phyloP scores from a whole-genome alignment of 2,797 vertebrate species.

The Argentina silus region DNA sequence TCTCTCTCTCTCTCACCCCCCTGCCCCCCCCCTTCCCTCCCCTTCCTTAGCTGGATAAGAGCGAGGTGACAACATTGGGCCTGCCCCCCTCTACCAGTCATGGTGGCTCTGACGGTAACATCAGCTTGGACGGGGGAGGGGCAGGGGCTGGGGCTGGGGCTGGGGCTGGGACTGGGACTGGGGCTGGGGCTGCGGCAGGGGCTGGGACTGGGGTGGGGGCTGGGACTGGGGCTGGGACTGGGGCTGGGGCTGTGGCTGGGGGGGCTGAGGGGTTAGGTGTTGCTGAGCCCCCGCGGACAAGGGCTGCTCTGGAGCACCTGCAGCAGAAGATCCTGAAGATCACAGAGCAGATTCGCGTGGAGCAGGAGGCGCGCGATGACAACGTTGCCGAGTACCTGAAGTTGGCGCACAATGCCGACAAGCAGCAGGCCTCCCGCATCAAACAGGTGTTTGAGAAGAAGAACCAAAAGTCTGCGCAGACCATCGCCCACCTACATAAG shows the following conservation, averaged over 20 bases:
- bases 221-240: slow-evolving; percentile 61
- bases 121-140: slow-evolving; percentile 84
- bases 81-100: slow-evolving; percentile 85
- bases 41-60: slow-evolving; percentile 90
- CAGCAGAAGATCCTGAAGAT: slow-evolving; percentile 99
- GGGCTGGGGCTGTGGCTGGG: slow-evolving; percentile 57
- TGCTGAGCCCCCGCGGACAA: slow-evolving; percentile 88
- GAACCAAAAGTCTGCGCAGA: slow-evolving; percentile 98
- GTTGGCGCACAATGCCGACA: slow-evolving; percentile 96
- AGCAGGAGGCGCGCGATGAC: slow-evolving; percentile 96
- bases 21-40: background rate
- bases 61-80: slow-evolving; percentile 84
- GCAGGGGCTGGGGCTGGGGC: slow-evolving; percentile 59
- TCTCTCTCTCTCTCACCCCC: background rate
- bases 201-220: slow-evolving; percentile 70
- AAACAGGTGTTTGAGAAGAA: slow-evolving; percentile 99
- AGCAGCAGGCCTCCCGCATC: slow-evolving; percentile 94
- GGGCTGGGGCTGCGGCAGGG: slow-evolving; percentile 70
- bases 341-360: slow-evolving; percentile 97
- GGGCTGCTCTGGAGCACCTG: slow-evolving; percentile 92
- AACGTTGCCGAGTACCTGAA: slow-evolving; percentile 98
- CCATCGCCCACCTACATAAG: slow-evolving; percentile 96
- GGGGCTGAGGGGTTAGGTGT: slow-evolving; percentile 78
- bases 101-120: slow-evolving; percentile 87
- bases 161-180: slow-evolving; percentile 54